These are phyloP conservation scores for Lochmaea capreae DNA, from an alignment of 2,888 invertebrate genomes.

Conservation along the genomic window DNA sequence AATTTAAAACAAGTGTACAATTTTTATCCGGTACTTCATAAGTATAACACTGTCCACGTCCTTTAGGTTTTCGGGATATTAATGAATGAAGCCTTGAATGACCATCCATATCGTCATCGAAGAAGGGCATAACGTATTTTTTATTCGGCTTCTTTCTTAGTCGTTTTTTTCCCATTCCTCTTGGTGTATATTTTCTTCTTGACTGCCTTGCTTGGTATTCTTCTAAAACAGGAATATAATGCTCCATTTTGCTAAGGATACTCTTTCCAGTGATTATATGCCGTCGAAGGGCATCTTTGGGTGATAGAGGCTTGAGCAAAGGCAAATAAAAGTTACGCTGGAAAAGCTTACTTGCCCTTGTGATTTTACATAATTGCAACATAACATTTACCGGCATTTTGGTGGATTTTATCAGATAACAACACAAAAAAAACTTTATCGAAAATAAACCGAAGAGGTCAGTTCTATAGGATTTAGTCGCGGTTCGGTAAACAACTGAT, in stretches of 20 bases:
- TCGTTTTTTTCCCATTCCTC: slow-evolving; percentile 60
- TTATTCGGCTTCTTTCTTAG: slow-evolving; percentile 58
- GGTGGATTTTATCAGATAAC: slow-evolving; percentile 44
- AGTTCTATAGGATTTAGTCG: slow-evolving; percentile 48
- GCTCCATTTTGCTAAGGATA: slow-evolving; percentile 78
- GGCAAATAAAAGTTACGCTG: slow-evolving; percentile 88
- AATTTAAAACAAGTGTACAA: slow-evolving; percentile 79
- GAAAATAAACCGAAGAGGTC: slow-evolving; percentile 52
- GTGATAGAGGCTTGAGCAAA: slow-evolving; percentile 82
- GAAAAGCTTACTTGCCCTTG: slow-evolving; percentile 81
- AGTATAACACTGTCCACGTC: slow-evolving; percentile 72
- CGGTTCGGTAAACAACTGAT: slow-evolving; percentile 55
- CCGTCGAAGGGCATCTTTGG: slow-evolving; percentile 83
- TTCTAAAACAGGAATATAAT: slow-evolving; percentile 82
- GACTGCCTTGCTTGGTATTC: slow-evolving; percentile 60
- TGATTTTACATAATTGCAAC: slow-evolving; percentile 84
- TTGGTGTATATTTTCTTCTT: slow-evolving; percentile 59
- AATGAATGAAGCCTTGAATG: slow-evolving; percentile 60
- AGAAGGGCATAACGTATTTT: slow-evolving; percentile 60
- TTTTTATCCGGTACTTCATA: slow-evolving; percentile 80
- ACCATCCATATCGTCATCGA: slow-evolving; percentile 61
- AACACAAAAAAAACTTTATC: slow-evolving; percentile 37
- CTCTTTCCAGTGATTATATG: slow-evolving; percentile 85
- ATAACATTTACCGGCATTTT: slow-evolving; percentile 63
- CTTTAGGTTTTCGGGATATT: slow-evolving; percentile 70